Evolutionary conservation across 2,888 invertebrate species (phyloP), one percentile per base, ranked within the genome.

Genomic region (Eurytoma californica): DNA sequence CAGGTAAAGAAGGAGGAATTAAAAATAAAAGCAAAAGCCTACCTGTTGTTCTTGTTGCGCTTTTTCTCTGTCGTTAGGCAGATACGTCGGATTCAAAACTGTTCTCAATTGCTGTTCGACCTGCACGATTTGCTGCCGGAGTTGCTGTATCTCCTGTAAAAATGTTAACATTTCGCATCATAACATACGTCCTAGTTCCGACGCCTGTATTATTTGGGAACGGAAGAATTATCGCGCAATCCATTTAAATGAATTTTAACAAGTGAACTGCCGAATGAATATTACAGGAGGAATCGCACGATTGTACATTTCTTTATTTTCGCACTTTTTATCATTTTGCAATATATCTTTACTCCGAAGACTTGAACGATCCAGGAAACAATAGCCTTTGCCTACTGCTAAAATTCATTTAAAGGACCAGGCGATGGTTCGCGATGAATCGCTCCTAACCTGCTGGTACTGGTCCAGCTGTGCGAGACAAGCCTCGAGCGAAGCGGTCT

Each of bases 31-130:
- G 58, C 24, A 58, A 77, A 55, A 73, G 79, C 79, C 93, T 95
- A 97, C 97, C 95, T 97, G 96, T 92, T 97, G 97, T 89, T 96
- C 96, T 88, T 93, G 93, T 84, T 94, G 92, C 84, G 96, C 96
- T 86, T 94, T 94, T 86, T 96, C 96, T 85, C 95, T 93, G 90
- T 97, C 96, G 86, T 95, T 94, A 82, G 96, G 95, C 88, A 94
- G 92, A 91, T 96, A 95, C 85, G 95, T 95, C 80, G 97, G 96
- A 87, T 95, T 95, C 90, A 95, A 93, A 68, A 95, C 94, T 80
- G 94, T 93, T 82, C 97, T 93, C 88, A 97, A 92, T 89, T 95
- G 95, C 90, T 97, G 97, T 91, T 97, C 97, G 83, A 95, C 96
- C 89, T 95, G 94, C 82, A 96, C 94, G 86, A 97, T 94, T 90